Conservation (phyloP, 2,797 vertebrate species). For the Picus viridis region DNA sequence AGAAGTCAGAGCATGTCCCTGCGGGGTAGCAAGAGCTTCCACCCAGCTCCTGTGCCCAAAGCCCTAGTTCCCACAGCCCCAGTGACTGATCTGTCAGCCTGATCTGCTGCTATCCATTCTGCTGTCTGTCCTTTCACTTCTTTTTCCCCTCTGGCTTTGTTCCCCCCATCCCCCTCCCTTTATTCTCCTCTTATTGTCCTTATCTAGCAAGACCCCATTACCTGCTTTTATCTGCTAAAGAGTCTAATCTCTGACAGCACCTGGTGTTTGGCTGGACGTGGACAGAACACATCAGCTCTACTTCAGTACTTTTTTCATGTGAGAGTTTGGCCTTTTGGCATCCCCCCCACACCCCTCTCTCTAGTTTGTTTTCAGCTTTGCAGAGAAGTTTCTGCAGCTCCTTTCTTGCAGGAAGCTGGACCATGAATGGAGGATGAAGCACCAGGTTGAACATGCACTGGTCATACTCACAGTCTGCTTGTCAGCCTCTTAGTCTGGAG, state of each 20-base stretch:
- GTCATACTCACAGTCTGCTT: background rate
- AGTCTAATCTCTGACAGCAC: conserved; percentile 48
- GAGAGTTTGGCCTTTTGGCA: background rate
- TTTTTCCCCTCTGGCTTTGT: background rate
- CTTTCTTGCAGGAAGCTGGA: background rate
- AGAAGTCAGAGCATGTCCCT: background rate
- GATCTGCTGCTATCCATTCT: background rate
- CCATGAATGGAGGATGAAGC: rapidly evolving
- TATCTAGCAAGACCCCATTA: conserved; percentile 9
- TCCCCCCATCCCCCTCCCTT: background rate
- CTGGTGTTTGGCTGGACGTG: conserved; percentile 12
- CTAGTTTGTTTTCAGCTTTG: background rate
- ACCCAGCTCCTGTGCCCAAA: background rate
- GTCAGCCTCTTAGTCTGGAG: background rate
- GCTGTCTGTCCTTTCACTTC: background rate
- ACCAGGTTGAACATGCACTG: too few species aligned
- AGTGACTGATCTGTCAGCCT: background rate
- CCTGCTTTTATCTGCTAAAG: conserved; percentile 38
- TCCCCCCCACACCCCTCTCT: background rate
- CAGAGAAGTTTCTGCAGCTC: background rate
- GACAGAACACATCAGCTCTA: background rate
- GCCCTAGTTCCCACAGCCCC: too few species aligned
- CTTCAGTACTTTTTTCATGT: background rate
- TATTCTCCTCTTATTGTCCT: conserved; percentile 8
- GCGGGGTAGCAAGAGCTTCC: rapidly evolving